Evolutionary conservation across 2,113 vertebrate genomes (phyloP).

Genomic region (Hydropotes inermis): DNA sequence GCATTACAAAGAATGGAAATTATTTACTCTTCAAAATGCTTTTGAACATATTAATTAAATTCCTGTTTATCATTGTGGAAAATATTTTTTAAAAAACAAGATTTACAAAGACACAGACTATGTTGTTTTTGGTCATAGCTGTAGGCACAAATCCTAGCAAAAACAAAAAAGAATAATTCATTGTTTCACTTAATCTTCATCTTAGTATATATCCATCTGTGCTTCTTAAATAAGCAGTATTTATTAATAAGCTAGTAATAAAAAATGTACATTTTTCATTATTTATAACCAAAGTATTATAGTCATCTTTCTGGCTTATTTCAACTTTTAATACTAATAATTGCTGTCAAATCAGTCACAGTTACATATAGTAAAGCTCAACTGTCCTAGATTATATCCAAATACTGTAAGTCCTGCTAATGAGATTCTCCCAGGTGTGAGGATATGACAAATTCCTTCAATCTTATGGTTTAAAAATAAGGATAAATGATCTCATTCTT

Average conservation of each 20-base stretch:
- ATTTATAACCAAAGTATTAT: background rate
- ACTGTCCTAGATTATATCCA: slow-evolving; percentile 25
- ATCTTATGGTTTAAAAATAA: slow-evolving; percentile 56
- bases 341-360: slow-evolving; percentile 2
- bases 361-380: slow-evolving; percentile 35
- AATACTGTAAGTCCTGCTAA: slow-evolving; percentile 49
- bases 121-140: background rate
- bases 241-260: background rate
- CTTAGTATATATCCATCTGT: background rate
- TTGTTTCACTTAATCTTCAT: background rate
- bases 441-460: slow-evolving; percentile 20
- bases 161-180: background rate
- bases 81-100: background rate
- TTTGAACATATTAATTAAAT: background rate
- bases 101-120: background rate
- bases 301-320: background rate
- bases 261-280: background rate
- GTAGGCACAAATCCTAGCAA: background rate
- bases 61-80: background rate
- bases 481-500: slow-evolving; percentile 13
- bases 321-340: background rate
- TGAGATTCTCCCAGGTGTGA: slow-evolving; percentile 44
- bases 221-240: background rate
- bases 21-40: background rate
- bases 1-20: background rate